Evolutionary conservation across 1,140 invertebrate genomes (phyloP), one percentile per base, ranked within the genome.

Genomic region (Drosophila murphyi): DNA sequence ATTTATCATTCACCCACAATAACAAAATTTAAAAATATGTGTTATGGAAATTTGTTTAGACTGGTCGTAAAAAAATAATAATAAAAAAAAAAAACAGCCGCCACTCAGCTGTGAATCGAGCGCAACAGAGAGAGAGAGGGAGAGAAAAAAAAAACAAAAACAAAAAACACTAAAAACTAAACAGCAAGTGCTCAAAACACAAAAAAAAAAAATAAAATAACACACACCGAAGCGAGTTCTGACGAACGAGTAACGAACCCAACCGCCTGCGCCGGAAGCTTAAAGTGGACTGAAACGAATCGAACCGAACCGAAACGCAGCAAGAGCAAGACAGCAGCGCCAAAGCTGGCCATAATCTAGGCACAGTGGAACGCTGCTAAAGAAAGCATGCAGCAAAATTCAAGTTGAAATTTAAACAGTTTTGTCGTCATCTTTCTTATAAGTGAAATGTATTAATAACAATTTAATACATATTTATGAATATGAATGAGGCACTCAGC

Each of bases 231-330:
- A 70, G 63, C 77, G 64, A 68, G 57, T 67, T 62, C 77, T 61
- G 35, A 72, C 74, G 60, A 72, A 61, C 63, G 59, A 43, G 71
- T n/a, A 31, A 54, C 82, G 71, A 59, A 82, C 63, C 69, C 64
- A 80, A 89, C 85, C 85, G 85, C 85, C 80, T 89, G 85, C 85
- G 85, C 85, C 85, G 85, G 85, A 89, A 89, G 83, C 85, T 89
- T 81, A 89, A 88, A 76, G 62, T 75, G 71, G 74, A 82, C 76
- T 82, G 77, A 80, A 85, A 86, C 82, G 81, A 80, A 86, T 76
- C 71, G 78, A 82, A 82, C 64, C 68, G 79, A 76, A 76, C 71
- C 72, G 68, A 76, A 78, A 64, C 76, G 72, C 67, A 76, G 62
- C 62, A 72, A 64, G 69, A 80, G 63, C 80, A 73, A 50, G 61